These are phyloP conservation scores for Sebastes taczanowskii DNA, from an alignment of 2,797 vertebrate genomes.

Conservation along the genomic window DNA sequence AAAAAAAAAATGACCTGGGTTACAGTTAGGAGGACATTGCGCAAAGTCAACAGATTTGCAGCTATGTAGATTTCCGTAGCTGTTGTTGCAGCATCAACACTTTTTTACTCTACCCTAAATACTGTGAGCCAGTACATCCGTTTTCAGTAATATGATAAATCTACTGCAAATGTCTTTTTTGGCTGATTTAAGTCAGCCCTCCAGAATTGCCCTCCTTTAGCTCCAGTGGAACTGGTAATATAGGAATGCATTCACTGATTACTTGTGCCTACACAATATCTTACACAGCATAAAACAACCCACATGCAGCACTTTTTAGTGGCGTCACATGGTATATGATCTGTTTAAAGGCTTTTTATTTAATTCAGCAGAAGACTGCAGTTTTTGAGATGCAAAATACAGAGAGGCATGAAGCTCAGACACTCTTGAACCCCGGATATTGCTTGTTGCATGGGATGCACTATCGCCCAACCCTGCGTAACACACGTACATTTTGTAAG, in stretches of 20 bases:
- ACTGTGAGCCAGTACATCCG: background rate
- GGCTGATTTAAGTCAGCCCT: background rate
- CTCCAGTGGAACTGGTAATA: background rate
- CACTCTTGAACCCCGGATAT: background rate
- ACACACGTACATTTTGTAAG: background rate
- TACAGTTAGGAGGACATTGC: background rate
- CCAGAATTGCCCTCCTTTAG: background rate
- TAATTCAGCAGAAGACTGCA: background rate
- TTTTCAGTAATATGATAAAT: background rate
- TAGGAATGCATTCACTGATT: background rate
- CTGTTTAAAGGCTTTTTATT: background rate
- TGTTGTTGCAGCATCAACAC: background rate
- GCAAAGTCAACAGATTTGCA: slow-evolving; percentile 15
- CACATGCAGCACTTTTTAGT: background rate
- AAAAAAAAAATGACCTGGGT: background rate
- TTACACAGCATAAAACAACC: background rate
- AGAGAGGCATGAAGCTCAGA: background rate
- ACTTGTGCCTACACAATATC: background rate
- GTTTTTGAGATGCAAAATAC: background rate
- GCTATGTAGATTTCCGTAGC: background rate
- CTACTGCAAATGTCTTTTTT: background rate
- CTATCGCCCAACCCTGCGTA: background rate
- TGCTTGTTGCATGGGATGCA: background rate
- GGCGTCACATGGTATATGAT: background rate
- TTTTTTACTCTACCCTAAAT: slow-evolving; percentile 6